These are phyloP conservation scores for Dicerorhinus sumatrensis DNA, from an alignment of 2,113 vertebrate species.

Conservation along the genomic window DNA sequence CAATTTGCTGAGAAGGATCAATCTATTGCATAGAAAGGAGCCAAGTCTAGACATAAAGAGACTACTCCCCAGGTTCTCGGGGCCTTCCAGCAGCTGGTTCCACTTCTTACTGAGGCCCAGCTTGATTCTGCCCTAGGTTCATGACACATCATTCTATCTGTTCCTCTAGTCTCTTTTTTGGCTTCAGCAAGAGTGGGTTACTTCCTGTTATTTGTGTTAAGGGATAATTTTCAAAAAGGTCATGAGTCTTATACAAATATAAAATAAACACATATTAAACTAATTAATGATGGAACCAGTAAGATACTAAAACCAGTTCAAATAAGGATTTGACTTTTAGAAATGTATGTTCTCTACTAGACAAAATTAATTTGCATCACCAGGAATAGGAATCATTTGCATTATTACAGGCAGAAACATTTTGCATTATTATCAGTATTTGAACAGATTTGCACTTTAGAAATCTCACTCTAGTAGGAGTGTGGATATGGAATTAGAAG, in stretches of 20 bases:
- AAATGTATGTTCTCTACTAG: constrained; percentile 7
- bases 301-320: constrained; percentile 45
- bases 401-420: constrained; percentile 7
- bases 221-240: constrained; percentile 37
- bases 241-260: constrained; percentile 4
- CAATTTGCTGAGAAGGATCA: constrained; percentile 14
- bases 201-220: constrained; percentile 4
- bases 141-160: neutral
- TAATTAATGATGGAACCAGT: constrained; percentile 9
- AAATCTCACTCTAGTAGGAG: constrained; percentile 16
- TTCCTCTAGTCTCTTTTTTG: neutral
- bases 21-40: neutral
- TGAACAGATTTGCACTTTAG: neutral
- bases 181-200: neutral
- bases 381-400: constrained; percentile 9
- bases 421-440: constrained; percentile 32
- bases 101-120: neutral
- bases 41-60: neutral
- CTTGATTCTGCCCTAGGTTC: neutral
- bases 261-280: constrained; percentile 39
- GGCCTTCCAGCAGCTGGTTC: neutral
- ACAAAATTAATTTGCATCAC: constrained; percentile 51
- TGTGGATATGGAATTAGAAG: constrained; percentile 8
- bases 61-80: neutral
- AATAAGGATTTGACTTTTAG: constrained; percentile 30